Evolutionary conservation across 2,797 vertebrate genomes (phyloP).

Genomic region (Lophius americanus): DNA sequence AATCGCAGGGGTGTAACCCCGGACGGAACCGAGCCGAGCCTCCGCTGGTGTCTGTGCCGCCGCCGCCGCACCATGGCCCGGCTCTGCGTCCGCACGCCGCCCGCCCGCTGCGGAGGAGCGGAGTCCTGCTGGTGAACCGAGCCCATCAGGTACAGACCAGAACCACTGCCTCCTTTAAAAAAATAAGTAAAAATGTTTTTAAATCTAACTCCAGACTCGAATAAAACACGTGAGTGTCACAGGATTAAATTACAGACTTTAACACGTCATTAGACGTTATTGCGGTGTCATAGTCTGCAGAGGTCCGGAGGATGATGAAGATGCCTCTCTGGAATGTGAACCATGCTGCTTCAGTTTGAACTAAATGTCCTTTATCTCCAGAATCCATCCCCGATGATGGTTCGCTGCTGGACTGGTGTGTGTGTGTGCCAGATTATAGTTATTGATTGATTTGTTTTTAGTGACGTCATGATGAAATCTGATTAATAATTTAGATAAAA

Average conservation of each 20-base stretch:
- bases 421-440: not conserved
- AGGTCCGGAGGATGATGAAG: no score
- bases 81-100: not conserved
- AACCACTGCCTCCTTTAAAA: not conserved
- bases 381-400: no score
- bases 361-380: no score
- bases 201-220: not conserved
- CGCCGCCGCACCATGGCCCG: slow-evolving; percentile 9
- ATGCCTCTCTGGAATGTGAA: no score
- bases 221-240: not conserved
- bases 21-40: slow-evolving; percentile 1
- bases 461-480: not conserved
- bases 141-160: slow-evolving; percentile 34
- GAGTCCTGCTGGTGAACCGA: slow-evolving; percentile 22
- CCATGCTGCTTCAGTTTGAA: no score
- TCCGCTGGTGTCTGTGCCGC: slow-evolving; percentile 7
- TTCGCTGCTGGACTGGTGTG: not conserved
- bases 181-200: no score
- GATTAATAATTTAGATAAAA: slow-evolving; percentile 1
- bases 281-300: no score
- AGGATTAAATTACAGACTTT: not conserved
- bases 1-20: slow-evolving; percentile 29
- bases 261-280: no score
- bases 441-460: not conserved
- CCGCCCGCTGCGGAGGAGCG: slow-evolving; percentile 22